Evolutionary conservation across 2,888 invertebrate species (phyloP).

Genomic region (Apotomis betuletana): DNA sequence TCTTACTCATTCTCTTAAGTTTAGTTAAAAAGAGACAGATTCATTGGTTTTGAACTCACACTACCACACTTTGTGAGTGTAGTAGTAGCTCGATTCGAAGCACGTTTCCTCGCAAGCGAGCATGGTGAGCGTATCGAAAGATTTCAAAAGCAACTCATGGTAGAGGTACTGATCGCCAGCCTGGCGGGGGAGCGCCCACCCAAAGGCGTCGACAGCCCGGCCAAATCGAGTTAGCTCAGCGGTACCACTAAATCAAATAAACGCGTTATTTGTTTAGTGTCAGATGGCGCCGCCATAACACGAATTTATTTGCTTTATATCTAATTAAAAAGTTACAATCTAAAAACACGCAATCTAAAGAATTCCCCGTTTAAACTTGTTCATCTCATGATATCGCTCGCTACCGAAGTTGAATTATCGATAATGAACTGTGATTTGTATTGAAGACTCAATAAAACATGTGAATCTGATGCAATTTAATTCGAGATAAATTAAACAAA

Average conservation of each 20-base stretch:
- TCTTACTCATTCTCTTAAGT: too few species aligned
- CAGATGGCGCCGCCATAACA: constrained; percentile 56
- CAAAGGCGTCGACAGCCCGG: constrained; percentile 69
- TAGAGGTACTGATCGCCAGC: constrained; percentile 57
- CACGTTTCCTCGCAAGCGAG: too few species aligned
- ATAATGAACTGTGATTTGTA: neutral
- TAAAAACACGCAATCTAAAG: neutral
- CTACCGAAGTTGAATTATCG: neutral
- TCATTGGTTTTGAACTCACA: too few species aligned
- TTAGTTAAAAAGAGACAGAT: too few species aligned
- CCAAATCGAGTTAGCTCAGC: constrained; percentile 51
- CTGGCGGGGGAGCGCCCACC: constrained; percentile 66
- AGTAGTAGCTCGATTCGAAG: too few species aligned
- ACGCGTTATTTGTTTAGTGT: constrained; percentile 70
- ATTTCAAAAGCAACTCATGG: too few species aligned
- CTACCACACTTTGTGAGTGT: too few species aligned
- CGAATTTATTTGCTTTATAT: constrained; percentile 43
- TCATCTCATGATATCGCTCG: neutral
- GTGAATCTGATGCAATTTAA: constrained; percentile 22
- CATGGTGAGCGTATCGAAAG: too few species aligned
- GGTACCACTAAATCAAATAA: constrained; percentile 62
- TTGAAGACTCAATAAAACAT: constrained; percentile 15
- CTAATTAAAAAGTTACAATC: constrained; percentile 18
- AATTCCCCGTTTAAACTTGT: neutral
- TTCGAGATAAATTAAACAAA: constrained; percentile 40